Evolutionary conservation across 2,113 vertebrate species (phyloP), one percentile per base, ranked within the genome.

Genomic region (Vireo altiloquus): DNA sequence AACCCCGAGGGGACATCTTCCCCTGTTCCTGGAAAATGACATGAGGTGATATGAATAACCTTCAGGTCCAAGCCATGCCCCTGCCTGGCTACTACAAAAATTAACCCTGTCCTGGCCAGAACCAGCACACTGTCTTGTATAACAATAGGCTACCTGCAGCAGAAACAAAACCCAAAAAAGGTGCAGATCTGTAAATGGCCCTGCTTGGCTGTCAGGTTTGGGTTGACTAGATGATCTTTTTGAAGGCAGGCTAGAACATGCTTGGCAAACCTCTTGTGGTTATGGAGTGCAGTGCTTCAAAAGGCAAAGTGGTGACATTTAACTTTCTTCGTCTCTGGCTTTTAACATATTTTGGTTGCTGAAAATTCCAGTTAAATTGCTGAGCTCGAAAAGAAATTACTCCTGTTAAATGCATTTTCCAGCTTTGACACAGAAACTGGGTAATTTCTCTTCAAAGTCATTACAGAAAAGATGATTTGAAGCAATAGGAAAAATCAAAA

Each of bases 381-480:
- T 57, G 65, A 93, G 31, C 89, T 88, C 63, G 70, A 71, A 90
- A 80, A 91, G 37, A 81, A 91, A 59, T 65, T 35, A 46, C 31
- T 88, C 37, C 35, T 71, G 9, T 72, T 91, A 85, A 74, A 82
- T 59, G 56, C 3, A 1, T 78, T 93, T 94, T 53, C 37, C 46
- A 69, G 33, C 59, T 86, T 87, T 63, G 44, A 80, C 71, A 86
- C 9, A 56, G 56, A 89, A 94, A 60, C 72, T 84, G 49, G 39
- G 18, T 94, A 82, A 78, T 89, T 95, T 70, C 37, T 95, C 65
- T 79, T 94, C 72, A 87, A 86, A 92, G 61, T 92, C 60, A 56
- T 89, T 82, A 83, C 61, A 70, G 40, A 76, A 30, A 53, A 71
- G 60, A 81, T 87, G 13, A 72, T 86, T 85, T 60, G 27, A 81